Evolutionary conservation across 2,888 invertebrate genomes (phyloP).

Genomic region (Ypsolopha sequella): DNA sequence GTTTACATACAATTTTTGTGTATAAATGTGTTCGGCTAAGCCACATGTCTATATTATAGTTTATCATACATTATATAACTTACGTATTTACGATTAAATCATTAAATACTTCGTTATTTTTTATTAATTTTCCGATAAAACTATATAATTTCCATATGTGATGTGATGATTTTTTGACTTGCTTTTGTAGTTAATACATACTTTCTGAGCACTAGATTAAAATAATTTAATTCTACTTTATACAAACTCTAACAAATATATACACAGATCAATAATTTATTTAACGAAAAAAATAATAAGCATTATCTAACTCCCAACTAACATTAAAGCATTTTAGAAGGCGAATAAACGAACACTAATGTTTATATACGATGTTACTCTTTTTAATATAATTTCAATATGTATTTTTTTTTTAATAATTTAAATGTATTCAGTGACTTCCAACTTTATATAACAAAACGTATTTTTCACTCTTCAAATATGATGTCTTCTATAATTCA

Average conservation of each 20-base stretch:
- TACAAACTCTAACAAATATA: constrained; percentile 61
- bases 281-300: constrained; percentile 22
- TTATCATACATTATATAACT: neutral
- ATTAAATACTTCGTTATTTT: neutral
- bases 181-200: constrained; percentile 1
- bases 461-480: neutral
- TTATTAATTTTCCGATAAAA: too few relatives aligned
- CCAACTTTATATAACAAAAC: neutral
- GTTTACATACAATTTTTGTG: neutral
- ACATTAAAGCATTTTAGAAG: constrained; percentile 65
- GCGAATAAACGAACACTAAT: constrained; percentile 59
- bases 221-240: constrained; percentile 50
- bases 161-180: neutral
- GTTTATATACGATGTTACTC: constrained; percentile 10
- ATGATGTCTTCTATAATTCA: constrained; percentile 2
- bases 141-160: neutral
- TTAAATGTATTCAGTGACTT: neutral
- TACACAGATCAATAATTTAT: constrained; percentile 61
- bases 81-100: neutral
- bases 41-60: neutral
- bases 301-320: constrained; percentile 47
- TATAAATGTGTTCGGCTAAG: neutral
- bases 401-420: neutral
- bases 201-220: constrained; percentile 37
- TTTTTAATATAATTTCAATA: neutral